Evolutionary conservation across 1,140 invertebrate species (phyloP), one percentile per base, ranked within the genome.

Genomic region (Drosophila nigrodunni): DNA sequence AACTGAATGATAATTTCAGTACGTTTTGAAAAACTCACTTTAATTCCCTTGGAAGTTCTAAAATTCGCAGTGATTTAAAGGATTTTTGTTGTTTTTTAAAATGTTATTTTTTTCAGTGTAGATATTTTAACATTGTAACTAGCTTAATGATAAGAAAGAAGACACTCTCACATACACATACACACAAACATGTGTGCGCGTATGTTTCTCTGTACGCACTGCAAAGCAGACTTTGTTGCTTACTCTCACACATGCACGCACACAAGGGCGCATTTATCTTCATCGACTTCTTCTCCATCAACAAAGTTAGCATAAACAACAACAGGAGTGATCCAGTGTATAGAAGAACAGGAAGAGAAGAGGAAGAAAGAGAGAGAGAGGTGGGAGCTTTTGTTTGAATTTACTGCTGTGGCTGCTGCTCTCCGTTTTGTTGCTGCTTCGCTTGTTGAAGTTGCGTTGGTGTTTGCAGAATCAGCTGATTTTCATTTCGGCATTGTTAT

Each of bases 391-490:
- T 21, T 57, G 10, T 57, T 44, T 66, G 52, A 41, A 55, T 11
- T 55, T 18, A 55, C 37, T 59, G 21, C 41, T 21, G 11, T 59
- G 15, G 39, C 21, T 35, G 2, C 7, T 47, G 43, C 52, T 37
- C 30, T 54, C 13, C 9, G 2, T 57, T 8, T 37, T 50, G 9
- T 9, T 21, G n/a, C 18, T 50, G 37, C 64, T 21, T 9, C 25
- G 25, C 44, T 8, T 21, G 6, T 44, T 44, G 4, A n/a, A 15
- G 5, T 15, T 46, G 43, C 6, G 2, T 7, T 25, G 1, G 21
- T 10, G 13, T n/a, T 30, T 8, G 37, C 34, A 44, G 46, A 57
- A 71, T 49, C 68, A 71, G 68, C 68, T 71, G 68, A 71, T 71
- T 62, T 37, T 62, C 47, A 62, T 44, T 62, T 70, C 9, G 59